phyloP scores from a whole-genome alignment of 2,888 invertebrate species.

The Cephus spinipes region DNA sequence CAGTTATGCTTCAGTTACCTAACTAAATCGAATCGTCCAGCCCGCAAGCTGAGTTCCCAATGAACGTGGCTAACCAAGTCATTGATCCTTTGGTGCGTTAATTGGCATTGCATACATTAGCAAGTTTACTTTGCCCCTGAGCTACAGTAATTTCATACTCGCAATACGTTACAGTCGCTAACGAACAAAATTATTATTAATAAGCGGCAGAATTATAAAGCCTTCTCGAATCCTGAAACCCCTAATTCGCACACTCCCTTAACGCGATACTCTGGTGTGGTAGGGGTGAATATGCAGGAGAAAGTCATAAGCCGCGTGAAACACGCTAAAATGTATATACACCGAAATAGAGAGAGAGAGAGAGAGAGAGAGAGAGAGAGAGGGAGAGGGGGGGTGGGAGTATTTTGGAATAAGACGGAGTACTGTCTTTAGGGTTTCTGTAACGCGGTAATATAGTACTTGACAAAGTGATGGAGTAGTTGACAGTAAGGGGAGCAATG shows the following conservation, averaged over 20 bases:
- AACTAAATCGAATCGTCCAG: not conserved
- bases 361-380: too few species aligned
- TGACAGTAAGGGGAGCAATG: not conserved
- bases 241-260: not conserved
- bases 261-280: not conserved
- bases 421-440: not conserved
- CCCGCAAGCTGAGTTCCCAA: not conserved
- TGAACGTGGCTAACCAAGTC: not conserved
- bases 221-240: not conserved
- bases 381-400: not conserved
- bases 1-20: not conserved
- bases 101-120: not conserved
- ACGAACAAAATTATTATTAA: not conserved
- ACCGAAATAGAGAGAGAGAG: not conserved
- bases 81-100: not conserved
- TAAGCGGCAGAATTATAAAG: not conserved
- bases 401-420: not conserved
- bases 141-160: not conserved
- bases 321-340: not conserved
- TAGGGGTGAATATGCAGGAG: not conserved
- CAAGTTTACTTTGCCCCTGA: not conserved
- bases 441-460: not conserved
- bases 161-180: not conserved
- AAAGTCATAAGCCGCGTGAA: not conserved
- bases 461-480: not conserved